Evolutionary conservation across 2,888 invertebrate genomes (phyloP).

Genomic region (Leuctra nigra): DNA sequence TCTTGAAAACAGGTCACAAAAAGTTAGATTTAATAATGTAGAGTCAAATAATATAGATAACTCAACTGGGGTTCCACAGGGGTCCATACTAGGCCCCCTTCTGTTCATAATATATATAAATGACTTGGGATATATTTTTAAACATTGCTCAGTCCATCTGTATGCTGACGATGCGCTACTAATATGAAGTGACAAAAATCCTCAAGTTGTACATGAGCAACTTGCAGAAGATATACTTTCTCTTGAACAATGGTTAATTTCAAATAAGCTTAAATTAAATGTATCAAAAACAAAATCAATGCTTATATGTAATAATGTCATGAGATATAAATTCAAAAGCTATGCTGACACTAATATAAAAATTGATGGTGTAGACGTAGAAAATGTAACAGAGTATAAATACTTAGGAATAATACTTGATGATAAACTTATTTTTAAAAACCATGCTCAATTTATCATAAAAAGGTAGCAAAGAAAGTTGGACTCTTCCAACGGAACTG

Average conservation of each 20-base stretch:
- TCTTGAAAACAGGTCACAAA: neutral
- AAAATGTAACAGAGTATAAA: neutral
- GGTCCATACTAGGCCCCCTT: neutral
- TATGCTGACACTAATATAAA: neutral
- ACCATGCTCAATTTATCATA: neutral
- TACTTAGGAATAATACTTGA: neutral
- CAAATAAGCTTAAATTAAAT: neutral
- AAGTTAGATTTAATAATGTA: neutral
- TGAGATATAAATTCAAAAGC: neutral
- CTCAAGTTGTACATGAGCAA: neutral
- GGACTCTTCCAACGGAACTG: too few species aligned
- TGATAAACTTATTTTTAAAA: neutral
- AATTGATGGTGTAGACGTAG: neutral
- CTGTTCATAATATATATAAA: neutral
- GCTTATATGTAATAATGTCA: neutral
- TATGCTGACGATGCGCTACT: neutral
- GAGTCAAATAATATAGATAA: neutral
- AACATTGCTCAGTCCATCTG: neutral
- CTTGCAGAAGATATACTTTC: neutral
- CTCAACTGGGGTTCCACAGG: neutral
- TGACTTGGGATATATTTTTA: neutral
- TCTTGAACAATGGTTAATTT: neutral
- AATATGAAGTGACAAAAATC: neutral
- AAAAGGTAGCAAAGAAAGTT: neutral
- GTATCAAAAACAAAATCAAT: neutral